These are phyloP conservation scores for Bombus waltoni DNA, from an alignment of 1,140 invertebrate genomes.

Conservation along the genomic window DNA sequence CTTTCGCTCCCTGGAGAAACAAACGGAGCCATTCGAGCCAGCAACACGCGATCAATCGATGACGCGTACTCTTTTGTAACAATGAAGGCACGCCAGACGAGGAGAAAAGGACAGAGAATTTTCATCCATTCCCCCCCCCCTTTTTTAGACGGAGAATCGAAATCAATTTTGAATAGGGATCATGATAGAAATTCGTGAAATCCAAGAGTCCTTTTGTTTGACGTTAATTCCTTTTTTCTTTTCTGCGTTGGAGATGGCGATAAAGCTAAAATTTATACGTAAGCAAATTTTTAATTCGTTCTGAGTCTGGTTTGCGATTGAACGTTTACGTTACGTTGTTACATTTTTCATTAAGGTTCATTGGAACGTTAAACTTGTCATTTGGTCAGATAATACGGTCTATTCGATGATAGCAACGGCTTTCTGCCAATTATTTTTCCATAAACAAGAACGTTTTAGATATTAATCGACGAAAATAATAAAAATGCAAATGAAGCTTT, in stretches of 20 bases:
- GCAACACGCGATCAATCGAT: slow-evolving; percentile 33
- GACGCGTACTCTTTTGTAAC: slow-evolving; percentile 9
- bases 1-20: slow-evolving; percentile 43
- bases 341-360: not conserved
- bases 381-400: not conserved
- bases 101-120: not conserved
- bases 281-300: not conserved
- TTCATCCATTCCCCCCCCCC: slow-evolving; percentile 10
- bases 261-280: not conserved
- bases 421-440: not conserved
- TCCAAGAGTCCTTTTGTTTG: not conserved
- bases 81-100: not conserved
- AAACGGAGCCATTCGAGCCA: slow-evolving; percentile 25
- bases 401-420: not conserved
- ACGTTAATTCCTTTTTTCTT: not conserved
- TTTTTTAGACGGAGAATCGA: not conserved
- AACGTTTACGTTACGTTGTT: not conserved
- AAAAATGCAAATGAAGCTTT: slow-evolving; percentile 23
- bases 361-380: not conserved
- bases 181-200: not conserved
- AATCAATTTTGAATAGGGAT: not conserved
- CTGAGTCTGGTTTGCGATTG: not conserved
- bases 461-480: not conserved
- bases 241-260: not conserved
- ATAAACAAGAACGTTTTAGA: not conserved